phyloP scores from a whole-genome alignment of 2,797 vertebrate species.

The Bradypodion ventrale region DNA sequence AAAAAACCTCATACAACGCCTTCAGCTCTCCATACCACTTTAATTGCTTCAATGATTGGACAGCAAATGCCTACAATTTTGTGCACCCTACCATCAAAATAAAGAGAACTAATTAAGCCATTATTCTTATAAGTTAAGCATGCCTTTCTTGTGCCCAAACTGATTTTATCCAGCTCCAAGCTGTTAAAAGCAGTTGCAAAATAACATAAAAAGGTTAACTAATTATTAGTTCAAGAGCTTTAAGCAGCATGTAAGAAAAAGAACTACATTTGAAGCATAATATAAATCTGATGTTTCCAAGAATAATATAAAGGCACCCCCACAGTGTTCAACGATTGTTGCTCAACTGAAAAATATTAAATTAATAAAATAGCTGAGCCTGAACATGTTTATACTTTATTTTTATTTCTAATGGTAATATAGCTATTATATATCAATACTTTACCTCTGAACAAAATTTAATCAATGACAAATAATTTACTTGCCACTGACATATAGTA shows the following conservation, averaged over 20 bases:
- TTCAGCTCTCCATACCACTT: slow-evolving; percentile 53
- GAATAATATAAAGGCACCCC: too few species aligned
- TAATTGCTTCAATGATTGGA: slow-evolving; percentile 53
- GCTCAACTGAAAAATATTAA: background rate
- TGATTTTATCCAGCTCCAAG: slow-evolving; percentile 10
- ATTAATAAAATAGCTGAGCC: too few species aligned
- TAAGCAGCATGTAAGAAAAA: background rate
- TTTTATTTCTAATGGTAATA: too few species aligned
- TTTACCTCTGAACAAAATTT: too few species aligned
- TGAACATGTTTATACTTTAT: too few species aligned
- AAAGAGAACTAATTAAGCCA: slow-evolving; percentile 32
- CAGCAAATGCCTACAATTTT: slow-evolving; percentile 36
- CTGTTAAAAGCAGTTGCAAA: background rate
- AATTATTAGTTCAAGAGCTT: background rate
- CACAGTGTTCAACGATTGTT: background rate
- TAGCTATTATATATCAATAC: too few species aligned
- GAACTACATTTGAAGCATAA: background rate
- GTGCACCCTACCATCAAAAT: slow-evolving; percentile 21
- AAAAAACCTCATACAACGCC: slow-evolving; percentile 47
- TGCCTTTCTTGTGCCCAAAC: background rate
- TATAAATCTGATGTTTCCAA: background rate
- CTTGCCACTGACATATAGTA: too few species aligned
- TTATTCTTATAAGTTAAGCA: slow-evolving; percentile 17
- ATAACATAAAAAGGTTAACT: background rate
- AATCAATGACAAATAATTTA: too few species aligned